Evolutionary conservation across 2,113 vertebrate genomes (phyloP).

Genomic region (Nothobranchius furzeri): DNA sequence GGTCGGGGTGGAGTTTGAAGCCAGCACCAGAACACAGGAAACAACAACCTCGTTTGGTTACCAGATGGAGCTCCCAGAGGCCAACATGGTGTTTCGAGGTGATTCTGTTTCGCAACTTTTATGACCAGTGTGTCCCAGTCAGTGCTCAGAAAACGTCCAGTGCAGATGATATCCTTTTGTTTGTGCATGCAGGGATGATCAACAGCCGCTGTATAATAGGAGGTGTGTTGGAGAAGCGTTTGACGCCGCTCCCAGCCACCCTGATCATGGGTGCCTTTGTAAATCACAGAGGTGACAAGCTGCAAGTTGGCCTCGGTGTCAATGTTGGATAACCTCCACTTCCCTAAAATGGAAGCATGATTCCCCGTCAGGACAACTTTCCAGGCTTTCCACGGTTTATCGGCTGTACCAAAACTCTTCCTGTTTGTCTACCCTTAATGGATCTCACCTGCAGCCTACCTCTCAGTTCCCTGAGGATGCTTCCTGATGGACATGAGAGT

Average conservation of each 20-base stretch:
- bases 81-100: conserved; percentile 94
- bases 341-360: not conserved
- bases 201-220: conserved; percentile 96
- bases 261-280: conserved; percentile 94
- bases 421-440: conserved; percentile 23
- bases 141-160: no score
- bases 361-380: conserved; percentile 12
- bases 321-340: conserved; percentile 83
- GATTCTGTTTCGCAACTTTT: conserved; percentile 21
- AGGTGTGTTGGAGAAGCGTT: conserved; percentile 91
- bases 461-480: conserved; percentile 44
- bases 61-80: conserved; percentile 90
- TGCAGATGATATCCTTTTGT: not conserved
- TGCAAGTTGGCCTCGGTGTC: conserved; percentile 93
- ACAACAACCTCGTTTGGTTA: conserved; percentile 95
- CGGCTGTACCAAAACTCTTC: conserved; percentile 15
- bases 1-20: conserved; percentile 96
- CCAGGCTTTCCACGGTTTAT: conserved; percentile 17
- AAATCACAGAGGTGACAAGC: conserved; percentile 91
- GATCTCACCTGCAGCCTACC: conserved; percentile 47
- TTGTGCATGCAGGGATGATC: conserved; percentile 82
- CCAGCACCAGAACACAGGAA: conserved; percentile 93
- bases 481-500: conserved; percentile 13
- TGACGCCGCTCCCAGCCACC: conserved; percentile 90
- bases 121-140: no score